phyloP scores from a whole-genome alignment of 2,888 invertebrate species.

The Eurois occulta region DNA sequence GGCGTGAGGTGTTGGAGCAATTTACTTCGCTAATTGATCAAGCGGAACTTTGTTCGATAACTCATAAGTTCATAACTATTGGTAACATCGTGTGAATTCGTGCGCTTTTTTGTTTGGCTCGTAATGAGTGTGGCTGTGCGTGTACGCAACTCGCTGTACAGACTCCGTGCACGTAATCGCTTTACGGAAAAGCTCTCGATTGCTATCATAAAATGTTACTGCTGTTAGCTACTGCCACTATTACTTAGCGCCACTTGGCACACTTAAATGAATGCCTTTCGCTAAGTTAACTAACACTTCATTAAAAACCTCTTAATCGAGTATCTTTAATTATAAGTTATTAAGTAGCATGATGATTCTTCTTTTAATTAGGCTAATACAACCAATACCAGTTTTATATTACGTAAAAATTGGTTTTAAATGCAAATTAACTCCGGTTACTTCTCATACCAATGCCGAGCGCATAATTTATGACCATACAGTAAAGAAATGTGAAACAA shows the following conservation, averaged over 20 bases:
- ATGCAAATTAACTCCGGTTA: slow-evolving; percentile 58
- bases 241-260: slow-evolving; percentile 51
- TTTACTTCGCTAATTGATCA: slow-evolving; percentile 64
- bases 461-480: slow-evolving; percentile 43
- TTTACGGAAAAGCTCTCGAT: slow-evolving; percentile 57
- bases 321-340: slow-evolving; percentile 38
- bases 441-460: slow-evolving; percentile 34
- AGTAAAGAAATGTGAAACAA: slow-evolving; percentile 31
- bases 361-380: slow-evolving; percentile 62
- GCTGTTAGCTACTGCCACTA: slow-evolving; percentile 28
- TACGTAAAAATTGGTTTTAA: slow-evolving; percentile 58
- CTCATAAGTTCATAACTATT: slow-evolving; percentile 62
- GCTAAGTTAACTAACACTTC: slow-evolving; percentile 29
- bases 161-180: slow-evolving; percentile 49
- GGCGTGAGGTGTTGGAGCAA: slow-evolving; percentile 56
- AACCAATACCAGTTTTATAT: slow-evolving; percentile 52
- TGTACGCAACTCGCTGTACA: slow-evolving; percentile 49
- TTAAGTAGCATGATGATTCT: slow-evolving; percentile 41
- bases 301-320: slow-evolving; percentile 31
- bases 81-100: slow-evolving; percentile 67
- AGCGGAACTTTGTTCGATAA: slow-evolving; percentile 67
- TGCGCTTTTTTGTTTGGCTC: slow-evolving; percentile 60
- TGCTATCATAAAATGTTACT: slow-evolving; percentile 51
- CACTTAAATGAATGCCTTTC: slow-evolving; percentile 48
- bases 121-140: slow-evolving; percentile 49